Percentiles rank a stretch among this genome's conserved stretches.
Evolutionary conservation across 1,140 invertebrate genomes (phyloP).

Genomic region (Aphaenogaster floridana): DNA sequence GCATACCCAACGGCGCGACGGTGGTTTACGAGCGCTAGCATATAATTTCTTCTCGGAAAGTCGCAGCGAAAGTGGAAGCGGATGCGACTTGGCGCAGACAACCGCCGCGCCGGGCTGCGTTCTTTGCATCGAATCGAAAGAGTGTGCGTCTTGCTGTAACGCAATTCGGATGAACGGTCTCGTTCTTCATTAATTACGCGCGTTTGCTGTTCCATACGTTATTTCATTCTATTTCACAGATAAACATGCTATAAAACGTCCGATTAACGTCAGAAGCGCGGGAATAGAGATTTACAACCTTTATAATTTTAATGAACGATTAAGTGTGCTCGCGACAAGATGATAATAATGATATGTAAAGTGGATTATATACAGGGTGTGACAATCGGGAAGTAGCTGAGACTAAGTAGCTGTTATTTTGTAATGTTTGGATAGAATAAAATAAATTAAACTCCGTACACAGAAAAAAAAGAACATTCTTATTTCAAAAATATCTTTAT

Average conservation of each 20-base stretch:
- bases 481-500: too few relatives aligned
- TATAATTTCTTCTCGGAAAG: slow-evolving; percentile 69
- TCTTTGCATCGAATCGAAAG: slow-evolving; percentile 49
- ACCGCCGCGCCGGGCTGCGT: slow-evolving; percentile 45
- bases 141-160: slow-evolving; percentile 12
- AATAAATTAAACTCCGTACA: neutral
- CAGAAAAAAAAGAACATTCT: too few relatives aligned
- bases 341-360: slow-evolving; percentile 9
- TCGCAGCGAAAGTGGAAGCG: slow-evolving; percentile 70
- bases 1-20: slow-evolving; percentile 32
- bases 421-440: neutral
- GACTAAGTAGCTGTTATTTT: neutral
- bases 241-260: slow-evolving; percentile 2
- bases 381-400: neutral
- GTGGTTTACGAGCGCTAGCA: slow-evolving; percentile 52
- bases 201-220: neutral
- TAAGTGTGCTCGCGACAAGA: neutral
- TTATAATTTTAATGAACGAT: slow-evolving; percentile 6
- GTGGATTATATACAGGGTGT: neutral
- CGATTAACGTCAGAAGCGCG: neutral
- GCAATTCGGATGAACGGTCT: slow-evolving; percentile 20
- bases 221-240: slow-evolving; percentile 5
- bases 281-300: neutral
- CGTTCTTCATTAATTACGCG: slow-evolving; percentile 26
- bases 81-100: slow-evolving; percentile 52